Evolutionary conservation across 2,888 invertebrate genomes (phyloP), one percentile per base, ranked within the genome.

Genomic region (Trisateles emortualis): DNA sequence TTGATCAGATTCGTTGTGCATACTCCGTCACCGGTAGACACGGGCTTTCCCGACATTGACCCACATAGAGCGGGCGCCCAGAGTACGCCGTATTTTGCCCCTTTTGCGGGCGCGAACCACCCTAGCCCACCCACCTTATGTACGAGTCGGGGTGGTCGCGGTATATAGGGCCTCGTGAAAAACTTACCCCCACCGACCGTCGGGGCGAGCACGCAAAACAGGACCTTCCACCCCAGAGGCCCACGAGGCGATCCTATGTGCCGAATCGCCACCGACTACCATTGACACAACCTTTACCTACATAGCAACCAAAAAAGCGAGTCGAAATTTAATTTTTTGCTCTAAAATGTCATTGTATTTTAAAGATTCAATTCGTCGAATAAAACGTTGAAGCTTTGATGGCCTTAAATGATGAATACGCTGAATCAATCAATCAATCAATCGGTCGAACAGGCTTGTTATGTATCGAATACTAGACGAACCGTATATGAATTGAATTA

Each of bases 1-100:
- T 91, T 90, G 92, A 92, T 92, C 90, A 87, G 92, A 90, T 91
- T 92, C 90, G 90, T 90, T 91, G 92, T 92, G 92, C 92, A 92
- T 92, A 92, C 87, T 92, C 86, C 90, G 92, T 92, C 92, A 92
- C 90, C 87, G 90, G 92, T 87, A 92, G 92, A 92, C 92, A 91
- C 92, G 92, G 92, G 92, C 90, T 93, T 93, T 92, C 93, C 93
- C 93, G 93, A 91, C 93, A 93, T 93, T 93, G 93, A 93, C 93
- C 93, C 92, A 93, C 90, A 92, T 92, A 90, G 90, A 90, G 80
- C 91, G 89, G 89, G 92, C 90, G 90, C 92, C 89, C 92, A 91
- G 90, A 92, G 91, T 90, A 91, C 92, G 90, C 90, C 91, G 92
- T 92, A 92, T 92, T 92, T 92, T 92, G 92, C 92, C 92, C 92